These are phyloP conservation scores for Calcarius lapponicus DNA, from an alignment of 2,797 vertebrate genomes.

Conservation along the genomic window DNA sequence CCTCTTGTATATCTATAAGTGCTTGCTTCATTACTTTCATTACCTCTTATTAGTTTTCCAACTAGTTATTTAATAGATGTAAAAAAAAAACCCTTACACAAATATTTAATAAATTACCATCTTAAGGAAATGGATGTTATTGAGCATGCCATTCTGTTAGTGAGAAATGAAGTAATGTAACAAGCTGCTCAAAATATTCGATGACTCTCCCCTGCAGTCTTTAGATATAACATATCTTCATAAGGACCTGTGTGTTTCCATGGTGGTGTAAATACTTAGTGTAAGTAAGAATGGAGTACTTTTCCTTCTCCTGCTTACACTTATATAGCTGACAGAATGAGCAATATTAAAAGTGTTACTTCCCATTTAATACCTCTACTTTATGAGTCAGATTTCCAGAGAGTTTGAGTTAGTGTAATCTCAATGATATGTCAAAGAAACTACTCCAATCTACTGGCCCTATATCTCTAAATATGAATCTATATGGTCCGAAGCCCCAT, in stretches of 20 bases:
- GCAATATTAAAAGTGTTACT: background rate
- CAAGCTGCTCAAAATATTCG: background rate
- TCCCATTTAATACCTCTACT: background rate
- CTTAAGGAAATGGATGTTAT: background rate
- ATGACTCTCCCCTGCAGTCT: background rate
- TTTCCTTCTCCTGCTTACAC: background rate
- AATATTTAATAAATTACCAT: background rate
- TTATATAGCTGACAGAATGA: background rate
- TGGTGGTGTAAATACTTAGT: background rate
- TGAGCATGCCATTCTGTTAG: background rate
- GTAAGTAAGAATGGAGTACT: background rate
- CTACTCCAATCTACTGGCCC: background rate
- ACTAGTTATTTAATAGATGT: background rate
- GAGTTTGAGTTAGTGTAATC: background rate
- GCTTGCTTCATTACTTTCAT: background rate
- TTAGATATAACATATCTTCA: background rate
- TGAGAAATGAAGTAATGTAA: background rate
- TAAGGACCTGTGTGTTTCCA: background rate
- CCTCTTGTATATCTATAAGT: background rate
- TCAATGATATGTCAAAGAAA: background rate
- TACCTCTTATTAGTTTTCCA: background rate
- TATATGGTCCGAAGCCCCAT: fast-evolving
- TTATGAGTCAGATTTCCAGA: background rate
- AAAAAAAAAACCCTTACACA: background rate
- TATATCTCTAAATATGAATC: background rate